phyloP scores from a whole-genome alignment of 2,113 vertebrate genomes.

The Mesoclemmys tuberculata region DNA sequence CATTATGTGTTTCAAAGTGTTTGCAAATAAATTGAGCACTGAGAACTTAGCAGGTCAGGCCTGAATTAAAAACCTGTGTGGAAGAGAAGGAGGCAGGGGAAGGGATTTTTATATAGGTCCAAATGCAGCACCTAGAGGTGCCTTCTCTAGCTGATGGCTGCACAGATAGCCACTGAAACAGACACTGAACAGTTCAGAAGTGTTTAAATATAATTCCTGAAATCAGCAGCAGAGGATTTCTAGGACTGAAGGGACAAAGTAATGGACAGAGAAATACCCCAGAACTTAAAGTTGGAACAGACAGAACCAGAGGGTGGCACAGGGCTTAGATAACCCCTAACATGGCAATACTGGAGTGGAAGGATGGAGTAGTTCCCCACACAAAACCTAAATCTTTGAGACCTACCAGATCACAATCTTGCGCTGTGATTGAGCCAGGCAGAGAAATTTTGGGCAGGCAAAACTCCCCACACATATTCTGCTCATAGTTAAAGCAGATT shows the following conservation, averaged over 20 bases:
- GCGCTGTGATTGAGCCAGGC: neutral
- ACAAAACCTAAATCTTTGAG: neutral
- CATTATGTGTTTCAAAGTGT: slow-evolving; percentile 42
- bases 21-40: neutral
- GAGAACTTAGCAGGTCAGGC: neutral
- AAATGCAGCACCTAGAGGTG: neutral
- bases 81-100: slow-evolving; percentile 16
- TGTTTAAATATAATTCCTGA: slow-evolving; percentile 42
- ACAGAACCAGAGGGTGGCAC: neutral
- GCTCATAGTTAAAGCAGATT: neutral
- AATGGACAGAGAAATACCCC: neutral
- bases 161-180: neutral
- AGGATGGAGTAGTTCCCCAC: neutral
- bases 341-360: neutral
- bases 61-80: neutral
- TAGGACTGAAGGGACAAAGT: neutral
- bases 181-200: neutral
- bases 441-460: neutral
- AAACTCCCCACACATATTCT: neutral
- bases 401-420: neutral
- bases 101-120: neutral
- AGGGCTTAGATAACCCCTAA: neutral
- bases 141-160: neutral
- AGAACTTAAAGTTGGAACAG: neutral
- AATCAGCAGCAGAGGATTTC: slow-evolving; percentile 49